Evolutionary conservation across 2,888 invertebrate genomes (phyloP), one percentile per base, ranked within the genome.

Genomic region (Agriopis marginaria): DNA sequence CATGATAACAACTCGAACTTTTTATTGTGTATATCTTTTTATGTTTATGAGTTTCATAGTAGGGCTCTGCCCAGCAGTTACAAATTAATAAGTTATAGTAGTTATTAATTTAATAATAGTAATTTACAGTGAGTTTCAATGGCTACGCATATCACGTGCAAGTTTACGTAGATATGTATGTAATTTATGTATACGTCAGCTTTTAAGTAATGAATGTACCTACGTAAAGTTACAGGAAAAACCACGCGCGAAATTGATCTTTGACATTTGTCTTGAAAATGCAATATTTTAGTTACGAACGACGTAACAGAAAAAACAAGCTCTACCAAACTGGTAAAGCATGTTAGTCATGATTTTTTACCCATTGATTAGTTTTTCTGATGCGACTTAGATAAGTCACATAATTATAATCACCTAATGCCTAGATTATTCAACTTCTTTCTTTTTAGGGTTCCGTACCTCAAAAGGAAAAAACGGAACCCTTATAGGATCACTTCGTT

Each of bases 1-100:
- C 32, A 8, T 32, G 74, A 74, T 74, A 74, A 70, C 47, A 40
- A 23, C n/a, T 68, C 58, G 17, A 68, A 68, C 42, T 70, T 70
- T 71, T 72, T 74, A 70, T 58, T 59, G 58, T 68, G 53, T 63
- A 66, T 70, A 63, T 68, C 12, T 68, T 66, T 65, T 55, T 66
- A 66, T 64, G 56, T 68, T 74, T 72, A 70, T 68, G 50, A 63
- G 50, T 51, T 54, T 49, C 54, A 9, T 40, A 39, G 32, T 62
- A 74, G 72, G 74, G 74, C n/a, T 72, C 70, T 7, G 17, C 32
- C 32, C 32, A 32, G 32, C 32, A 23, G 17, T 23, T 2, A 23
- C 32, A 32, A 32, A 32, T 32, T 3, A 32, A 32, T 32, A 32
- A 5, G 32, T 32, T 32, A 3, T 0, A 32, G 4, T 32, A 32